A percentile compares a stretch with the other conserved stretches of the same genome.
Evolutionary conservation across 2,888 invertebrate species (phyloP).

Genomic region (Clistopyga incitator): DNA sequence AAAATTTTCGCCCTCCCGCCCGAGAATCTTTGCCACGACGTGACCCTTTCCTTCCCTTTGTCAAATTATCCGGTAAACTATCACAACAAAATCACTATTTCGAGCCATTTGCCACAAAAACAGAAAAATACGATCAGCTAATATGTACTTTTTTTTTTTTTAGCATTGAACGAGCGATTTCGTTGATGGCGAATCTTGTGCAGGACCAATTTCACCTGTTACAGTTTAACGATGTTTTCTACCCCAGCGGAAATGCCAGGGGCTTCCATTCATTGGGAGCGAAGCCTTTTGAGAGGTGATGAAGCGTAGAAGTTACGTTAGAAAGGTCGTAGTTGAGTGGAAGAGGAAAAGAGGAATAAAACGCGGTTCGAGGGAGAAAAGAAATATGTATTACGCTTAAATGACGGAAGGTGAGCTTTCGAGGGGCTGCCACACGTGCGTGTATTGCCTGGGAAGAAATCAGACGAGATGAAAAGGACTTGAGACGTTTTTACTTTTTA

Average conservation of each 20-base stretch:
- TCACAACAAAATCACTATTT: too few relatives aligned
- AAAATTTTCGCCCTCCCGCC: constrained; percentile 43
- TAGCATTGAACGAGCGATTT: background rate
- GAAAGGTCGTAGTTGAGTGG: background rate
- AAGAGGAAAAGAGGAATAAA: constrained; percentile 19
- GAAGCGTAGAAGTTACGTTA: constrained; percentile 47
- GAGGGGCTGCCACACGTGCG: constrained; percentile 2
- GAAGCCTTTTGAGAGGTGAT: constrained; percentile 40
- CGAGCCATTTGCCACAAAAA: background rate
- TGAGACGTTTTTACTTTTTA: constrained; percentile 18
- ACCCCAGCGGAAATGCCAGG: constrained; percentile 60
- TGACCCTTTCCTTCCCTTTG: constrained; percentile 3
- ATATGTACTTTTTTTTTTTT: background rate
- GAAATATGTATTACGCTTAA: constrained; percentile 43
- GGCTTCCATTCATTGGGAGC: constrained; percentile 72
- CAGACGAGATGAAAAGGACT: background rate
- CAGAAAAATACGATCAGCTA: background rate
- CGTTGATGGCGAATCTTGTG: constrained; percentile 14
- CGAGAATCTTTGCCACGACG: constrained; percentile 3
- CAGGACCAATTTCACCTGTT: constrained; percentile 10
- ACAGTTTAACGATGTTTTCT: constrained; percentile 43
- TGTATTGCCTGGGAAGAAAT: constrained; percentile 6
- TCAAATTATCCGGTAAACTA: background rate
- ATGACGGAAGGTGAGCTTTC: constrained; percentile 37
- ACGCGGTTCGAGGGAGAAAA: constrained; percentile 23